These are phyloP conservation scores for Elgaria multicarinata DNA, from an alignment of 2,113 vertebrate genomes.

Conservation along the genomic window DNA sequence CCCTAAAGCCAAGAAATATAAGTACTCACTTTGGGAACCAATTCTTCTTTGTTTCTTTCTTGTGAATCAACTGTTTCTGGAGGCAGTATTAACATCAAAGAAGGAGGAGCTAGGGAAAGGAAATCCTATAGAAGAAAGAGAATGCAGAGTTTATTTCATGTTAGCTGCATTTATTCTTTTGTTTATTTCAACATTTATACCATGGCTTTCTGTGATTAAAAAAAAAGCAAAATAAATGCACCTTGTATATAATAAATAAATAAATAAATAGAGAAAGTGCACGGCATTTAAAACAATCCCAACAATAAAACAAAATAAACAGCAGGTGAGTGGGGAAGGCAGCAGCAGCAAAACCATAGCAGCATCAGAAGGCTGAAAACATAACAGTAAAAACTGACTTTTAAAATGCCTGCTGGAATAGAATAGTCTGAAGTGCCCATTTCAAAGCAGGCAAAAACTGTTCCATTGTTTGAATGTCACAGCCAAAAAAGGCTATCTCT, in stretches of 20 bases:
- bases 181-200: neutral
- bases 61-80: neutral
- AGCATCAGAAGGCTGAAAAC: neutral
- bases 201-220: neutral
- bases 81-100: neutral
- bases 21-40: neutral
- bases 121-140: neutral
- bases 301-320: neutral
- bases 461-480: neutral
- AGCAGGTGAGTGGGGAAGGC: neutral
- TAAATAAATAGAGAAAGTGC: neutral
- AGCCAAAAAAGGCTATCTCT: neutral
- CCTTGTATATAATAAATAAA: no score
- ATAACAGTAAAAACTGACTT: neutral
- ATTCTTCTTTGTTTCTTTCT: neutral
- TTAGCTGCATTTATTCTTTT: neutral
- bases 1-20: neutral
- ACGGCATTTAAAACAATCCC: neutral
- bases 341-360: neutral
- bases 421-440: neutral
- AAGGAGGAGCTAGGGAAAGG: neutral
- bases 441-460: neutral
- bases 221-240: neutral
- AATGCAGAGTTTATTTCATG: neutral
- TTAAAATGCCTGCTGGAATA: neutral